Base-by-base conservation (phyloP, 1,140 invertebrate species). In the Spodoptera frugiperda region DNA sequence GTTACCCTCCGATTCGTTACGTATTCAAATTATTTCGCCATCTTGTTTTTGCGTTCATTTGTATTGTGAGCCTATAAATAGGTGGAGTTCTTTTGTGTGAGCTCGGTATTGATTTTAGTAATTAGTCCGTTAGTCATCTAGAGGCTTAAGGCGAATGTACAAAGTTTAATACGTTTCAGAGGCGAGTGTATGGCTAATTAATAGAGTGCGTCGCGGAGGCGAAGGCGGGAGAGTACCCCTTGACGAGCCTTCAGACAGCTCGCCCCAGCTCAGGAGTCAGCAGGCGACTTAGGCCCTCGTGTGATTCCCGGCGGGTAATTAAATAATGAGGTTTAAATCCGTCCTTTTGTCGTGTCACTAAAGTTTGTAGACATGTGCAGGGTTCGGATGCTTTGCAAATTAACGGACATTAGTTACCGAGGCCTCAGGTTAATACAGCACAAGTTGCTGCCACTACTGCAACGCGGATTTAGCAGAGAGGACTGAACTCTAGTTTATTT, bases 21-120 rank as follows among this genome's bases (percentile, higher is more conserved):
- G 92, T 92, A 93, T 93, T 93, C 90, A 93, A 93, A 93, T 93
- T 93, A 93, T 93, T 92, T 92, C 84, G 86, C 86, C 87, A 87
- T 91, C 83, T 87, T 90, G 90, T 92, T 93, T 91, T 92, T 89
- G 87, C 83, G 83, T 89, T 82, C 86, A 87, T 89, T 92, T 88
- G 87, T 86, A 82, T 87, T 85, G 81, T 81, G 77, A 89, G 86
- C 83, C 83, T 87, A 88, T 82, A 80, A 85, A 87, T 85, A 74
- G 17, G 25, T 86, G 44, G 46, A 81, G 76, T 82, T 82, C 85
- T 88, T 89, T 90, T 90, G 83, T 85, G 76, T 46, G 77, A 67
- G 17, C 59, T 48, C 81, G 72, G 76, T 77, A 78, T 89, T 93
- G 87, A 89, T 88, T 91, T 90, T 87, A 85, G 54, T 46, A 73